Evolutionary conservation across 2,888 invertebrate genomes (phyloP).

Genomic region (Cotesia congregata): DNA sequence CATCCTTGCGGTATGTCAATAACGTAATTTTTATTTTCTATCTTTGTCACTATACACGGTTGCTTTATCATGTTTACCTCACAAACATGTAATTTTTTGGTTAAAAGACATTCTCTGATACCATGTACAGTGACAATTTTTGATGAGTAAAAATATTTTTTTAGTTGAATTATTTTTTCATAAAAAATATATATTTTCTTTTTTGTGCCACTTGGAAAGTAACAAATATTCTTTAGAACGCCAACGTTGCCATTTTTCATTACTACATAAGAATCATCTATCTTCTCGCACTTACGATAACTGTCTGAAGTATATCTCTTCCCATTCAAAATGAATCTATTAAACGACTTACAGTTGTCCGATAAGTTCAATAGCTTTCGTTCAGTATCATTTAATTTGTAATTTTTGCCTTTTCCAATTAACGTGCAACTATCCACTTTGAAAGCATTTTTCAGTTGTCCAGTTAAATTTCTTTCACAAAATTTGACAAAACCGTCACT

Average conservation of each 20-base stretch:
- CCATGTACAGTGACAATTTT: too few relatives aligned
- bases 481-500: conserved; percentile 17
- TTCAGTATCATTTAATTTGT: conserved; percentile 14
- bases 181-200: too few relatives aligned
- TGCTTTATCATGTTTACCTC: too few relatives aligned
- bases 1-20: too few relatives aligned
- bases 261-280: neutral
- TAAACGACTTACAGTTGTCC: neutral
- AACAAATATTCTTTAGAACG: neutral
- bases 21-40: too few relatives aligned
- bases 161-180: too few relatives aligned
- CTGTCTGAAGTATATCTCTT: neutral
- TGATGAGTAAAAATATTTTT: too few relatives aligned
- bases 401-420: conserved; percentile 24
- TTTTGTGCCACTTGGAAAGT: neutral
- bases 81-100: too few relatives aligned
- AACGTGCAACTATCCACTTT: conserved; percentile 13
- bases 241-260: neutral
- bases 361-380: neutral
- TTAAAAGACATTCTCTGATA: too few relatives aligned
- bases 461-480: conserved; percentile 17
- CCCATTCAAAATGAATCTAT: neutral
- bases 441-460: conserved; percentile 8
- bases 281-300: neutral
- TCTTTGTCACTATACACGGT: too few relatives aligned